phyloP scores from a whole-genome alignment of 2,113 vertebrate genomes.

The Myrmophylax atrothorax region DNA sequence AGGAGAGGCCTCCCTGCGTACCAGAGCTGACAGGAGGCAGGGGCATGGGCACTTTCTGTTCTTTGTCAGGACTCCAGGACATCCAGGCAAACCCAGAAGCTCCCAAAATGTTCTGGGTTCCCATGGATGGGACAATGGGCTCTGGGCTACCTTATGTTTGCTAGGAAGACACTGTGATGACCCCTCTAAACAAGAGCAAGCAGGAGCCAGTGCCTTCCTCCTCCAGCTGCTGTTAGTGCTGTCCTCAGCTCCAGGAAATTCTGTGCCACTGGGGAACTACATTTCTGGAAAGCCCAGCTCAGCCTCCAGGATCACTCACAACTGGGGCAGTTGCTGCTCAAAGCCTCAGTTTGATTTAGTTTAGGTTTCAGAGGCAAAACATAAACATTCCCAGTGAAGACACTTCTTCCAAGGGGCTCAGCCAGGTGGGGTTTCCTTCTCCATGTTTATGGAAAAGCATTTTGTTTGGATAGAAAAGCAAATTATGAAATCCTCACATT shows the following conservation, averaged over 20 bases:
- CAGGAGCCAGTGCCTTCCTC: background rate
- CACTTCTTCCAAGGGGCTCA: conserved; percentile 1
- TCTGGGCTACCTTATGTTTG: background rate
- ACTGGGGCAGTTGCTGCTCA: background rate
- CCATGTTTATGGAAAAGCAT: conserved; percentile 51
- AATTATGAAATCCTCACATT: conserved; percentile 11
- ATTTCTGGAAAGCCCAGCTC: background rate
- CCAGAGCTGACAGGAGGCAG: background rate
- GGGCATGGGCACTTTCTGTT: fast-evolving
- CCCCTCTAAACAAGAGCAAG: background rate
- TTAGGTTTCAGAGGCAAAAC: conserved; percentile 17
- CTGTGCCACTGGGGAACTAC: background rate
- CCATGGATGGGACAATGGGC: background rate
- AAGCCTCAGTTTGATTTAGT: background rate
- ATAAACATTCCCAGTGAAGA: conserved; percentile 60
- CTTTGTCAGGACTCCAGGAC: background rate
- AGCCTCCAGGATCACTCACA: background rate
- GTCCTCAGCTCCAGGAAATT: background rate
- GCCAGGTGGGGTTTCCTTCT: conserved; percentile 56
- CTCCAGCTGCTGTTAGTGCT: fast-evolving
- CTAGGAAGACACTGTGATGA: background rate
- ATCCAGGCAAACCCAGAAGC: background rate
- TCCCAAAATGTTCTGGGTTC: background rate
- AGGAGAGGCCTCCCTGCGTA: fast-evolving
- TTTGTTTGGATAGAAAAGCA: conserved; percentile 49